A percentile compares a stretch with the other conserved stretches of the same genome.
Evolutionary conservation across 1,140 invertebrate species (phyloP).

Genomic region (Meloidogyne floridensis): DNA sequence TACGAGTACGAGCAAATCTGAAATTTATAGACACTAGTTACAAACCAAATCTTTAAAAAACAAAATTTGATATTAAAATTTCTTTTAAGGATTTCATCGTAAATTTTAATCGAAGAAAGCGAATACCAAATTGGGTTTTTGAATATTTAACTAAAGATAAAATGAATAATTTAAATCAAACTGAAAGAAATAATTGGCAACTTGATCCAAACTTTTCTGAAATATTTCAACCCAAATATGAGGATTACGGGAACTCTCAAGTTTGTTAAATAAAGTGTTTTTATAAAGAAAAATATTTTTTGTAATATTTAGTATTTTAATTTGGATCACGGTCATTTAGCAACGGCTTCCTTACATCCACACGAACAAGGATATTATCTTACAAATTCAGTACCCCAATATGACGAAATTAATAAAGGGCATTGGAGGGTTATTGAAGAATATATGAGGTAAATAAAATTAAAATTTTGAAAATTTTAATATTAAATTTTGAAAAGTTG

Average conservation of each 20-base stretch:
- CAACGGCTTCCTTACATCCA: background rate
- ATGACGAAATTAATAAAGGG: background rate
- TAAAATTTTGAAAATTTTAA: too few species aligned
- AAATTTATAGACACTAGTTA: too few species aligned
- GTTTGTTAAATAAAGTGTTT: background rate
- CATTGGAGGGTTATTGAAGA: conserved; percentile 5
- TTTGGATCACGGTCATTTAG: background rate
- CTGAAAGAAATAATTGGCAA: background rate
- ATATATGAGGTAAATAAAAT: background rate
- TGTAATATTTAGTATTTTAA: background rate
- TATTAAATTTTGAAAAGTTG: background rate
- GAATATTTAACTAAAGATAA: background rate
- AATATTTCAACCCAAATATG: background rate
- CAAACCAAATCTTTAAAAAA: too few species aligned
- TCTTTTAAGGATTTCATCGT: background rate
- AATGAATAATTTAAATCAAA: background rate
- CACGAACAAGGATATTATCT: background rate
- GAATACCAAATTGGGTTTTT: background rate
- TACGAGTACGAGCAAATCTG: too few species aligned
- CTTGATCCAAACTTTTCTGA: background rate
- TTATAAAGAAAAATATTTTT: background rate
- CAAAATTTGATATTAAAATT: too few species aligned
- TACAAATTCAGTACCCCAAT: background rate
- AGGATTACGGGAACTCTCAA: background rate
- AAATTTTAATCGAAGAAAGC: background rate